phyloP scores from a whole-genome alignment of 1,140 invertebrate species.

The Sarcophaga peregrina region DNA sequence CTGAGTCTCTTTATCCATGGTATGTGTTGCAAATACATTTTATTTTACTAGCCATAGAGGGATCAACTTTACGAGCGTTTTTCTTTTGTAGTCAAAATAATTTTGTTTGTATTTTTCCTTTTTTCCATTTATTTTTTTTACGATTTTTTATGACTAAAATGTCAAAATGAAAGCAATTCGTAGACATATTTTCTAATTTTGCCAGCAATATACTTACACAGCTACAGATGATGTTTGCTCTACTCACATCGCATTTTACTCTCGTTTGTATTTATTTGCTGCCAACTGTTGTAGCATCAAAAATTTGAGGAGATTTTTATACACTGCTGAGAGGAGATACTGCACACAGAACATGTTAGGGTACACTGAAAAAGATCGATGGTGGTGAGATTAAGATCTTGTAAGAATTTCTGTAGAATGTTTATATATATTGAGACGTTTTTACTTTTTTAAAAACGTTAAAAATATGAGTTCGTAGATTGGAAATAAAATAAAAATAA shows the following conservation, averaged over 20 bases:
- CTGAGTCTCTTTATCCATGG: too few species aligned
- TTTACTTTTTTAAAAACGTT: too few species aligned
- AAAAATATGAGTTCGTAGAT: too few species aligned
- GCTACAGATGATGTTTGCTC: background rate
- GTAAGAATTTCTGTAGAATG: too few species aligned
- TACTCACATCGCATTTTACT: background rate
- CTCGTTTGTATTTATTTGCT: background rate
- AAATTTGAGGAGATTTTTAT: background rate
- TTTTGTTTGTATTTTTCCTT: background rate
- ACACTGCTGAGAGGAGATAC: background rate
- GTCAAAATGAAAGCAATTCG: slow-evolving; percentile 13
- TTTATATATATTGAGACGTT: too few species aligned
- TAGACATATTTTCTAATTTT: slow-evolving; percentile 25
- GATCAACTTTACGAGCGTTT: slow-evolving; percentile 11
- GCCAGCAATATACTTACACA: background rate
- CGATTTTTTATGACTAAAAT: background rate
- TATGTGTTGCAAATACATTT: too few species aligned
- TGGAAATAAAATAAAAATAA: too few species aligned
- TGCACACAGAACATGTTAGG: background rate
- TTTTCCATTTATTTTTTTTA: too few species aligned
- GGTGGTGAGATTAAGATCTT: background rate
- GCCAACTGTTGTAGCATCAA: slow-evolving; percentile 4
- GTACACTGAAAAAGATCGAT: background rate
- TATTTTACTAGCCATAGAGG: background rate
- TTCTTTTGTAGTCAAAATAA: background rate